Base-by-base conservation (phyloP, 2,113 vertebrate species). In the Mesoclemmys tuberculata region DNA sequence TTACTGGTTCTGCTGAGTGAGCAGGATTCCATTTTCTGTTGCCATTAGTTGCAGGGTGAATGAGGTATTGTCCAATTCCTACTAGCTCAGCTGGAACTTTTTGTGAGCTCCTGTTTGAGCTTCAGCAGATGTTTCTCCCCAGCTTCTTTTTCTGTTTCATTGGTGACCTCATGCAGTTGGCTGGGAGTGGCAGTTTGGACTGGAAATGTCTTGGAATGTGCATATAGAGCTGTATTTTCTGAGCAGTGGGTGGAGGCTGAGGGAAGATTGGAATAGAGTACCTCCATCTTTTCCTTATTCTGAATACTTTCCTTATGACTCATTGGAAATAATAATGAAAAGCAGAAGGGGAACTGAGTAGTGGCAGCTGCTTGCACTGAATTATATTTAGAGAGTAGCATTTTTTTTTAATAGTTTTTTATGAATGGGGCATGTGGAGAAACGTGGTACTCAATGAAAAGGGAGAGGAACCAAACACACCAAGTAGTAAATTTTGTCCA, bases 291-390 rank as follows among this genome's bases (percentile, higher is more conserved):
- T 95, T 93, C 92, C 85, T 96, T 79, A 54, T 84, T 96, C 79
- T n/a, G 78, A 96, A 98, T 98, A 21, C 90, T 96, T 98, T 82
- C 93, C 97, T 95, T 83, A 91, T 98, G 97, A 98, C 91, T 98
- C 98, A 98, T 5, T 98, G 97, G 95, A 96, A 98, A 97, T 48
- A 90, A 35, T 96, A 96, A 97, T 44, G 90, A 94, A 93, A 96
- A 96, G 89, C 96, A 96, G 89, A 86, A 91, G 77, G 93, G 94
- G 52, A 90, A 6, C 19, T 91, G 90, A 93, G 87, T 61, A 91
- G 92, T 87, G 87, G n/a, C 68, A 55, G 58, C 94, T 93, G 93
- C 95, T 95, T 93, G 88, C 71, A 75, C 44, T 64, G 87, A 85
- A 52, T 77, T 94, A 5, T 8, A 2, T 80, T 88, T 2, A 6